A percentile compares a stretch with the other conserved stretches of the same genome.
Conservation (phyloP, 23 tunicate genomes). For the Ascidia mentula region DNA sequence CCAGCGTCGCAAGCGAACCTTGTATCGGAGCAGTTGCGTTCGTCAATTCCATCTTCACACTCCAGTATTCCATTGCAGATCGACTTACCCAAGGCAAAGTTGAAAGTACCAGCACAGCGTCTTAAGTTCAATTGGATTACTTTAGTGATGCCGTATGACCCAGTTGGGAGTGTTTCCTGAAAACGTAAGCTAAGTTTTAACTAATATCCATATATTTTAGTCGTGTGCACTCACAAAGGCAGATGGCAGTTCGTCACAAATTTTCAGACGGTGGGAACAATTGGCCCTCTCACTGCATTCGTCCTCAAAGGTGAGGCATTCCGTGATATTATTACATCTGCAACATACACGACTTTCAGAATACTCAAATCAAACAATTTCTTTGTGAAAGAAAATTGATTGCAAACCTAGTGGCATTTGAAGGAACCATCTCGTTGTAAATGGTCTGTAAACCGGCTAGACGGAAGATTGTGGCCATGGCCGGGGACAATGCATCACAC, state of each 20-base stretch:
- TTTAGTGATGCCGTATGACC: neutral
- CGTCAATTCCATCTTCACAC: constrained; percentile 35
- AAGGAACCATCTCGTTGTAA: neutral
- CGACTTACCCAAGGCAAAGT: constrained; percentile 13
- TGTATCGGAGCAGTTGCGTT: constrained; percentile 12
- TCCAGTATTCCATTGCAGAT: constrained; percentile 43
- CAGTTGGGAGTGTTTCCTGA: neutral
- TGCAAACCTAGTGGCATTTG: neutral
- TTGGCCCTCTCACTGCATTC: constrained; percentile 17
- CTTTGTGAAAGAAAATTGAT: neutral
- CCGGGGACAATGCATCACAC: neutral
- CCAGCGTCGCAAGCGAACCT: constrained; percentile 37
- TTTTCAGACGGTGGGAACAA: neutral
- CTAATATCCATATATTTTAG: neutral
- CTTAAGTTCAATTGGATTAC: neutral
- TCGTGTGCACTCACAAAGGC: neutral
- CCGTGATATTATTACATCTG: neutral
- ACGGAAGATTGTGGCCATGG: neutral
- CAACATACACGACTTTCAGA: neutral
- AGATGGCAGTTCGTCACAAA: constrained; percentile 1
- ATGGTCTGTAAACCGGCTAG: neutral
- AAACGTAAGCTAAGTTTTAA: neutral
- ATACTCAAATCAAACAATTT: neutral
- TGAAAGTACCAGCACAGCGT: neutral
- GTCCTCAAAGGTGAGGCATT: neutral